Base-by-base conservation (phyloP, 2,888 invertebrate species). In the Stictocephala bisonia region DNA sequence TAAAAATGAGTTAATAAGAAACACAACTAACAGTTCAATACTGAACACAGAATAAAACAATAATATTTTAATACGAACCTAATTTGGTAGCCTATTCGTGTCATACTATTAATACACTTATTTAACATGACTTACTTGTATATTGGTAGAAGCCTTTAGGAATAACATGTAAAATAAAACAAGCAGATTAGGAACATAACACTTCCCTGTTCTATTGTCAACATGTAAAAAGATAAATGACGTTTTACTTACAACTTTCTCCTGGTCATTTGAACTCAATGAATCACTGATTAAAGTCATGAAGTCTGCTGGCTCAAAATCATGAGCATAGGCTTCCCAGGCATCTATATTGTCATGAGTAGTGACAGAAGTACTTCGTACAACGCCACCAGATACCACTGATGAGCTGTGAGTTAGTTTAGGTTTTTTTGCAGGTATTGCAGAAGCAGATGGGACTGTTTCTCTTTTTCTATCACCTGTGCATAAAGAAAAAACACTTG, bases 241-340 rank as follows among this genome's bases (percentile, higher is more conserved):
- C 76, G 50, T 53, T 7, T 53, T 29, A 81, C 84, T 80, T 76
- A 92, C 89, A 84, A 93, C 87, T 86, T 93, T 89, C 82, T 93
- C 95, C 69, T 89, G 90, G 82, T 96, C 95, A 75, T 90, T 92
- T 71, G 89, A 89, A 76, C 94, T 93, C 75, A 92, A 86, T 2
- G 93, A 92, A 75, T 91, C 89, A 56, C 93, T 85, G 2, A 95
- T 90, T 82, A 89, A 88, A 20, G 90, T 90, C 13, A 95, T 90
- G 18, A 96, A 85, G 74, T 93, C 94, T 4, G 89, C 87, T 11
- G 93, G 88, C 75, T 96, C 96, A 77, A 93, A 91, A 72, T 96
- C 96, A 15, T 92, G 84, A 0, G 93, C 93, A 48, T 89, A 83
- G 74, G 88, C 87, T 81, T 92, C 92, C 92, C 92, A 92, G 20